Percentiles rank a stretch among this genome's conserved stretches.
These are phyloP conservation scores for Bicyclus anynana DNA, from an alignment of 1,140 invertebrate genomes.

Conservation along the genomic window DNA sequence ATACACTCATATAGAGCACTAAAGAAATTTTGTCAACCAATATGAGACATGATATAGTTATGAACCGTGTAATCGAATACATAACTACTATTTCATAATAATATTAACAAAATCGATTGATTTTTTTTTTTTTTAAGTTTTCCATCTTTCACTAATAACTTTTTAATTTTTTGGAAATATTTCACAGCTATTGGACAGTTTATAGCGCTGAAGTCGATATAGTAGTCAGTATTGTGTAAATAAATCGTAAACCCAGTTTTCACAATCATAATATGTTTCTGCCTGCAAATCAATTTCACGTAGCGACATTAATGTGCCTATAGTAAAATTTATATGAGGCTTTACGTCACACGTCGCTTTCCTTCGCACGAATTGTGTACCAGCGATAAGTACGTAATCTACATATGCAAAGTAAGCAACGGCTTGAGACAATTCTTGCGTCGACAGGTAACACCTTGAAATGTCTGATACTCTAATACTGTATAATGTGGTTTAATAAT, in stretches of 20 bases:
- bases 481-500: not conserved
- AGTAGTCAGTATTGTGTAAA: conserved; percentile 68
- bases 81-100: too few species aligned
- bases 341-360: conserved; percentile 68
- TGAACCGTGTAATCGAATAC: too few species aligned
- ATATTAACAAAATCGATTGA: too few species aligned
- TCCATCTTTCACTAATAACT: too few species aligned
- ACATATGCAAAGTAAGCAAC: not conserved
- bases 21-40: too few species aligned
- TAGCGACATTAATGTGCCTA: conserved; percentile 74
- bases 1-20: too few species aligned
- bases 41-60: not conserved
- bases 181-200: conserved; percentile 51
- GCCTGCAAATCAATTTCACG: conserved; percentile 76
- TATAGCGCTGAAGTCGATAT: conserved; percentile 64
- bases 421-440: not conserved
- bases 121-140: too few species aligned
- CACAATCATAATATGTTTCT: conserved; percentile 77
- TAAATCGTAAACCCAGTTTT: conserved; percentile 77
- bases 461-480: not conserved
- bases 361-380: conserved; percentile 53
- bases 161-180: conserved; percentile 21
- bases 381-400: conserved; percentile 39
- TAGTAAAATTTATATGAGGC: conserved; percentile 76
- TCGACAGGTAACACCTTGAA: not conserved